Evolutionary conservation across 2,113 vertebrate species (phyloP), one percentile per base, ranked within the genome.

Genomic region (Leptodactylus fuscus): DNA sequence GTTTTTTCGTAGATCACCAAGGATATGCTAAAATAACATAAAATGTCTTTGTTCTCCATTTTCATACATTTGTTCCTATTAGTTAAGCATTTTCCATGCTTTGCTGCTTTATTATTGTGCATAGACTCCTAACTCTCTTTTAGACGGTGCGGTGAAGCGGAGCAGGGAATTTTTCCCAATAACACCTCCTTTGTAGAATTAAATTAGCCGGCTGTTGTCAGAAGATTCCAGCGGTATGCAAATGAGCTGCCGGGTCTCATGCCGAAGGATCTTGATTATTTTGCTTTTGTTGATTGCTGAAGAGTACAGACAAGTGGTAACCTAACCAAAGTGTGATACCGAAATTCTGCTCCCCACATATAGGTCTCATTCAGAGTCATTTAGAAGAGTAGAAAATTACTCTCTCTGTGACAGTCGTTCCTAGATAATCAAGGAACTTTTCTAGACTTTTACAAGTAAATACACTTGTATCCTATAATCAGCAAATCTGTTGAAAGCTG

Each of bases 201-300:
- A 32, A 65, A 81, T 81, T 48, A 69, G 41, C 41, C 13, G 27
- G 51, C 79, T 81, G 77, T 78, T 81, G 55, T 81, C 79, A 81
- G 79, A 48, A 27, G 29, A 10, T 36, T 70, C 80, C 62, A 82
- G 60, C 60, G 36, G 46, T 67, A 51, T 82, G 18, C 29, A 81
- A 69, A 81, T 67, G 11, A 48, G 60, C 80, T 53, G 60, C 70
- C 80, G 70, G 12, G n/a, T 49, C 62, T 82, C 46, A 29, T 51
- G 24, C 8, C 6, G 62, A 48, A 48, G 27, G 29, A 70, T 82
- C 65, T 51, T 46, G 41, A 81, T 81, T 70, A 67, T 67, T 65
- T 65, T 65, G 78, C 41, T 20, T 67, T 46, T 65, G 78, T 65
- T 81, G 78, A 81, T 81, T 65, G 58, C 78, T 65, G 36, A 65